Evolutionary conservation across 2,888 invertebrate genomes (phyloP).

Genomic region (Cerastis rubricosa): DNA sequence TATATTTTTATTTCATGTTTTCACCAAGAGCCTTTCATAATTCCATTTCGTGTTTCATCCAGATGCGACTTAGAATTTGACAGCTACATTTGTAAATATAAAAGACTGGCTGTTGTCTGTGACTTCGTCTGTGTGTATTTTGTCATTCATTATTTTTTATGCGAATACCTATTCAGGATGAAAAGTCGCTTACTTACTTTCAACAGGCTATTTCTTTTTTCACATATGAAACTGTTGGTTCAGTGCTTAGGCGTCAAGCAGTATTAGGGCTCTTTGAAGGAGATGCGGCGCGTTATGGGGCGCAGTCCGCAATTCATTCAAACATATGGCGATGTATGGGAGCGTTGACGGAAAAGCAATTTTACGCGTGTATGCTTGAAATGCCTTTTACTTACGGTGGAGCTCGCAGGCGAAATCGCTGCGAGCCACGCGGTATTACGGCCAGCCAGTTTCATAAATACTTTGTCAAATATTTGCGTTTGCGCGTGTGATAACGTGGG

Average conservation of each 20-base stretch:
- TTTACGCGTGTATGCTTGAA: too few species aligned
- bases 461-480: too few species aligned
- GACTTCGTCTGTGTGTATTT: not conserved
- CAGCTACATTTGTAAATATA: not conserved
- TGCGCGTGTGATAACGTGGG: too few species aligned
- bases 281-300: too few species aligned
- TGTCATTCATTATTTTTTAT: not conserved
- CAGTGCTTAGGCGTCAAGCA: not conserved
- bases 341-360: too few species aligned
- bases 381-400: too few species aligned
- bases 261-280: not conserved
- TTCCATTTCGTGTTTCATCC: constrained; percentile 16
- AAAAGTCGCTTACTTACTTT: not conserved
- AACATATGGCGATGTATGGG: too few species aligned
- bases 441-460: too few species aligned
- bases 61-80: constrained; percentile 1
- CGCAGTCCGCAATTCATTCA: too few species aligned
- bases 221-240: not conserved
- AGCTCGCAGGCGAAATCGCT: too few species aligned
- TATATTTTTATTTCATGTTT: constrained; percentile 16
- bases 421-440: too few species aligned
- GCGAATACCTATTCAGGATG: not conserved
- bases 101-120: not conserved
- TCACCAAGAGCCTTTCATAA: constrained; percentile 16
- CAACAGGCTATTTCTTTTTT: not conserved